phyloP scores from a whole-genome alignment of 2,113 vertebrate species.

The Noturus placidus region DNA sequence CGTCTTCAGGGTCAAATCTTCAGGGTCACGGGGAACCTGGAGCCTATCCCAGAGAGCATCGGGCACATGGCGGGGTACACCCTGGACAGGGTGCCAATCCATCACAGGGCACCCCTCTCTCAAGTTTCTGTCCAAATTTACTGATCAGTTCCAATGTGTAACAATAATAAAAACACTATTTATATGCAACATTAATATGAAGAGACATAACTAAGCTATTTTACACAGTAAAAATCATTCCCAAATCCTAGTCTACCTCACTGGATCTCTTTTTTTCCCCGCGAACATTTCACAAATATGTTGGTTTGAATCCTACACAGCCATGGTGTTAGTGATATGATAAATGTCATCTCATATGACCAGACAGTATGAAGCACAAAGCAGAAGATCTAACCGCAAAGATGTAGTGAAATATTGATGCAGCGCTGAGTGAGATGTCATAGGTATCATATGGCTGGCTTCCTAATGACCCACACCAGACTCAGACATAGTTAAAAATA shows the following conservation, averaged over 20 bases:
- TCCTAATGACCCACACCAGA: slow-evolving; percentile 60
- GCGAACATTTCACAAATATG: not conserved
- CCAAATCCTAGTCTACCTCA: not conserved
- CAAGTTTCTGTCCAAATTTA: not conserved
- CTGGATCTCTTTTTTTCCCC: not conserved
- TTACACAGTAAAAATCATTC: too few species aligned
- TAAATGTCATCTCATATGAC: slow-evolving; percentile 39
- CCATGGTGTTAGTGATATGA: slow-evolving; percentile 42
- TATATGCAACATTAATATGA: not conserved
- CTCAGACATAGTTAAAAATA: slow-evolving; percentile 33
- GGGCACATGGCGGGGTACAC: too few species aligned
- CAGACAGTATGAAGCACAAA: slow-evolving; percentile 20
- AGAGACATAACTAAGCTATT: not conserved
- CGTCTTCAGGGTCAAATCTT: too few species aligned
- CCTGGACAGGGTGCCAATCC: too few species aligned
- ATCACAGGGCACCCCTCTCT: too few species aligned
- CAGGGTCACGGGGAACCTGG: too few species aligned
- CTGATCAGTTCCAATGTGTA: not conserved
- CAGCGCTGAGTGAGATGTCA: slow-evolving; percentile 63
- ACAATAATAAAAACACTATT: not conserved
- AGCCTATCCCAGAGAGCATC: too few species aligned
- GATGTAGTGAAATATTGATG: slow-evolving; percentile 68
- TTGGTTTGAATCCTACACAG: not conserved
- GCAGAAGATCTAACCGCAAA: slow-evolving; percentile 46
- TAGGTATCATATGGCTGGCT: slow-evolving; percentile 65